Conservation (phyloP, 2,888 invertebrate species). For the Druceiella hillmani region DNA sequence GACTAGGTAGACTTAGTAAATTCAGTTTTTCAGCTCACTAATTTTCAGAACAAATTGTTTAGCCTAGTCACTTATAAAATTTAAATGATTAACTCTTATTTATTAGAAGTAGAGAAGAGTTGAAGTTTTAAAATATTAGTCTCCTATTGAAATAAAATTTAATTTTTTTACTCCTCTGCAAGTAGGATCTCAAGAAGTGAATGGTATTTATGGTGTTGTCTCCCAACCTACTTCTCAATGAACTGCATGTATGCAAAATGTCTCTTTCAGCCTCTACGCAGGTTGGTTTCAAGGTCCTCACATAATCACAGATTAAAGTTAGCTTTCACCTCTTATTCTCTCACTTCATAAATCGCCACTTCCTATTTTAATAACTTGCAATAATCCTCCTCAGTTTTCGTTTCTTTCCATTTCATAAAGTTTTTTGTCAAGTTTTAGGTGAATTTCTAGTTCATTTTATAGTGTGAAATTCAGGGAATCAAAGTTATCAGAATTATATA, state of each 20-base stretch:
- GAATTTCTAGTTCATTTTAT: too few species aligned
- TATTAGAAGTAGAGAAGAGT: not conserved
- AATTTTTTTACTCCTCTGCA: not conserved
- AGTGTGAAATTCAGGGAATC: too few species aligned
- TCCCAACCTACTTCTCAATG: slow-evolving; percentile 1
- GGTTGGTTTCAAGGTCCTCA: not conserved
- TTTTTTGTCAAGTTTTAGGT: too few species aligned
- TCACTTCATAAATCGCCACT: too few species aligned
- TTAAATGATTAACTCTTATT: not conserved
- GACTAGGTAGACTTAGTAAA: slow-evolving; percentile 1
- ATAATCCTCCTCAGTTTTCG: too few species aligned
- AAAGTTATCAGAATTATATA: too few species aligned
- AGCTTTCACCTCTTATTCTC: too few species aligned
- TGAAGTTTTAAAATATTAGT: not conserved
- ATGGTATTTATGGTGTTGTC: not conserved
- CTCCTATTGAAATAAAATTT: not conserved
- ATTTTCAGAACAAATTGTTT: not conserved
- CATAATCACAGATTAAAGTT: not conserved
- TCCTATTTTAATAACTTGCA: too few species aligned
- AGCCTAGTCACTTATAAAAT: not conserved
- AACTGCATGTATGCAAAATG: slow-evolving; percentile 1
- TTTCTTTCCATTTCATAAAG: too few species aligned
- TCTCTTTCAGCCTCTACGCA: not conserved
- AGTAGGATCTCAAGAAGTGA: not conserved
- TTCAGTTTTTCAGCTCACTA: too few species aligned